Percentiles rank a stretch among this genome's conserved stretches.
phyloP scores from a whole-genome alignment of 2,888 invertebrate genomes.

The Pediacus dermestoides region DNA sequence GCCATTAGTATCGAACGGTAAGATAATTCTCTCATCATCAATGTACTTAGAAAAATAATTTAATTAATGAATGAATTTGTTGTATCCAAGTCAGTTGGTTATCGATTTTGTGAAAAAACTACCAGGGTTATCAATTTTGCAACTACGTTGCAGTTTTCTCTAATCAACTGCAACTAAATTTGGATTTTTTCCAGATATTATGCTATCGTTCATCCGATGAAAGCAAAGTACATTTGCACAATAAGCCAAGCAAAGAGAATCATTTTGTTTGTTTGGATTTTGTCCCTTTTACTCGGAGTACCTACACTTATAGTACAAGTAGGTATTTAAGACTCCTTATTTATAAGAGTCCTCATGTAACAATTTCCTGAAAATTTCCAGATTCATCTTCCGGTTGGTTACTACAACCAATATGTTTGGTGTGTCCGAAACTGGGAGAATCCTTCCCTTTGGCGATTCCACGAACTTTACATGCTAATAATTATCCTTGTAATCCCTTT shows the following conservation, averaged over 20 bases:
- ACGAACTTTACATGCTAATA: conserved; percentile 63
- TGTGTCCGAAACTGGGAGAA: conserved; percentile 57
- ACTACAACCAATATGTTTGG: conserved; percentile 52
- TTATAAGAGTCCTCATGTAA: conserved; percentile 7
- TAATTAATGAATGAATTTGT: no score
- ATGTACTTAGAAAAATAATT: no score
- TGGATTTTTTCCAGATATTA: conserved; percentile 56
- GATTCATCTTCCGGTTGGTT: conserved; percentile 41
- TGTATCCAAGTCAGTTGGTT: no score
- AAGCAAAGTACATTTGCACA: conserved; percentile 65
- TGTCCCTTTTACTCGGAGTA: conserved; percentile 58
- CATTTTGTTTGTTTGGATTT: conserved; percentile 59
- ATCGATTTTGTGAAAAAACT: no score
- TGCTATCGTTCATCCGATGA: conserved; percentile 68
- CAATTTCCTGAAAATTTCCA: conserved; percentile 23
- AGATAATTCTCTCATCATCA: no score
- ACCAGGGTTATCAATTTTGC: conserved; percentile 9
- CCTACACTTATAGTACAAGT: conserved; percentile 63
- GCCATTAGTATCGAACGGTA: conserved; percentile 72
- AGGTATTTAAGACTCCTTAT: conserved; percentile 27
- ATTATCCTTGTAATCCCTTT: conserved; percentile 62
- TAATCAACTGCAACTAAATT: conserved; percentile 11
- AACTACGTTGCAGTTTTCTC: conserved; percentile 5
- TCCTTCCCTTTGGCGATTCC: conserved; percentile 51
- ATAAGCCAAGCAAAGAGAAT: conserved; percentile 61